A percentile compares a stretch with the other conserved stretches of the same genome.
Evolutionary conservation across 2,113 vertebrate genomes (phyloP).

Genomic region (Aspiorhynchus laticeps): DNA sequence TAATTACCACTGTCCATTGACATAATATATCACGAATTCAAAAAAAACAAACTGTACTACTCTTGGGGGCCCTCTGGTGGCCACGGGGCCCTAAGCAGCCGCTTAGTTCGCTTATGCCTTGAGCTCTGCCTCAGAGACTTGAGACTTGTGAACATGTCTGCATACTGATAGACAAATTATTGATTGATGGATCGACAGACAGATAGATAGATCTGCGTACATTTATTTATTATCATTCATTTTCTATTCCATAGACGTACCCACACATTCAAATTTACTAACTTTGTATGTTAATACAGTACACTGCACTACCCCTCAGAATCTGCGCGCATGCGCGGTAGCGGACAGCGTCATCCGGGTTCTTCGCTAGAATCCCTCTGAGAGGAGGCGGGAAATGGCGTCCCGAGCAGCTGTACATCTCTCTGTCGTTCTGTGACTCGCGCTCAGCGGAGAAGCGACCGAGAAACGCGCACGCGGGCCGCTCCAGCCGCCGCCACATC

Average conservation of each 20-base stretch:
- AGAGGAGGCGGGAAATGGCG: slow-evolving; percentile 65
- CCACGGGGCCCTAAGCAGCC: no score
- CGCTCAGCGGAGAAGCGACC: slow-evolving; percentile 32
- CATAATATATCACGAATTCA: no score
- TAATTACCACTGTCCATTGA: no score
- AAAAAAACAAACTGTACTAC: no score
- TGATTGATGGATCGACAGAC: no score
- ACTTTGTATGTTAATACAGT: not conserved
- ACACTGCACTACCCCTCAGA: not conserved
- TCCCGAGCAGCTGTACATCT: slow-evolving; percentile 55
- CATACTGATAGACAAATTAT: no score
- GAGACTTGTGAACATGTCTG: no score
- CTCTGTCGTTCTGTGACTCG: slow-evolving; percentile 56
- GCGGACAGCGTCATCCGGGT: slow-evolving; percentile 55
- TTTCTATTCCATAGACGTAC: not conserved
- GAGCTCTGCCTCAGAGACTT: no score
- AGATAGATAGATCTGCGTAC: not conserved
- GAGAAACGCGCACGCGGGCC: slow-evolving; percentile 36
- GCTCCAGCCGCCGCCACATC: slow-evolving; percentile 22
- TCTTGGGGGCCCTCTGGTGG: no score
- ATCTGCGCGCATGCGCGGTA: slow-evolving; percentile 53
- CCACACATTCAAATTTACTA: not conserved
- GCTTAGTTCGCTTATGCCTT: no score
- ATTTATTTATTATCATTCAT: not conserved
- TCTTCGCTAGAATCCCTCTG: slow-evolving; percentile 52